These are phyloP conservation scores for Phylloscopus trochiloides DNA, from an alignment of 2,113 vertebrate genomes.

Conservation along the genomic window DNA sequence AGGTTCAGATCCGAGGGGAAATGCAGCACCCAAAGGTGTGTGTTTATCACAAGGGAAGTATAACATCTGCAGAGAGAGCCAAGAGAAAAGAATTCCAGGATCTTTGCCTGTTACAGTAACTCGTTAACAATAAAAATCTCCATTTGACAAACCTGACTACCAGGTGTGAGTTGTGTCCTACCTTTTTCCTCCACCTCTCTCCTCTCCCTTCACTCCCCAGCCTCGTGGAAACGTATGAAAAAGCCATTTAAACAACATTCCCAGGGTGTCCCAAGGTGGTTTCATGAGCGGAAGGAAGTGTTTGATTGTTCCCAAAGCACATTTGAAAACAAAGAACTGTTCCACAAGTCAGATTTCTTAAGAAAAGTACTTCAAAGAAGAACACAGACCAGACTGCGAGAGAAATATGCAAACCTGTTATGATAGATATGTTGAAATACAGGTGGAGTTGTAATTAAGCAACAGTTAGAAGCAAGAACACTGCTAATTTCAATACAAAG, in stretches of 20 bases:
- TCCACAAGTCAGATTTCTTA: neutral
- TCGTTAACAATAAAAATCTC: rapidly evolving
- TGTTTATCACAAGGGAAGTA: rapidly evolving
- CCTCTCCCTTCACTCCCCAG: neutral
- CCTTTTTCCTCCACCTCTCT: neutral
- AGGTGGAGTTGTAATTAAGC: neutral
- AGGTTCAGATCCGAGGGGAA: neutral
- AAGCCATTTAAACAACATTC: neutral
- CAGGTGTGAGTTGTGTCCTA: neutral
- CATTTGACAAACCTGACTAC: neutral
- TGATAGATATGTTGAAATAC: neutral
- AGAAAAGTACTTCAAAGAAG: neutral
- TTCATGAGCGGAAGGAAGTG: neutral
- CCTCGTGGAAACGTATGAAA: neutral
- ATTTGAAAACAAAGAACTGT: neutral
- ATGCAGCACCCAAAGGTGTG: neutral
- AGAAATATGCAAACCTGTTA: neutral
- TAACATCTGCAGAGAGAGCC: neutral
- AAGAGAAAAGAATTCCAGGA: neutral
- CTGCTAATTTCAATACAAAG: neutral
- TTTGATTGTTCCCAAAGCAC: slow-evolving; percentile 3
- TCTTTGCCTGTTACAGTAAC: neutral
- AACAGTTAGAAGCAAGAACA: neutral
- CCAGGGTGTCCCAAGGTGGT: neutral
- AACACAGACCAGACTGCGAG: neutral